Conservation (phyloP, 2,888 invertebrate genomes). For the Boloria selene region DNA sequence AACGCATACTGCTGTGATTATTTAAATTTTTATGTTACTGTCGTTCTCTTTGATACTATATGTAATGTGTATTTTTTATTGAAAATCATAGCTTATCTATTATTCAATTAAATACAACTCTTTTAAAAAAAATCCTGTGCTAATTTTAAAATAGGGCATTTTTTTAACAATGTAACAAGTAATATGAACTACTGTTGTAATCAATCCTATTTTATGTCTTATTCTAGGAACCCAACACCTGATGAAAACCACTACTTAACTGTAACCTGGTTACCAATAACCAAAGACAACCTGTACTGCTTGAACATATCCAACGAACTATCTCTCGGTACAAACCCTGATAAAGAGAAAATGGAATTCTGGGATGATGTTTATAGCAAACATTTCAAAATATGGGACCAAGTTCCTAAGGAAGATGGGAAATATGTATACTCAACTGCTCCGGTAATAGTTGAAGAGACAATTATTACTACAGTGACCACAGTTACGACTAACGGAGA, state of each 20-base stretch:
- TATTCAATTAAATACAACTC: neutral
- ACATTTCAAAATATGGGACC: conserved; percentile 69
- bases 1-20: too few species aligned
- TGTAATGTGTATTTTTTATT: too few species aligned
- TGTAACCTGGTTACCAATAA: conserved; percentile 69
- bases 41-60: too few species aligned
- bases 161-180: too few species aligned
- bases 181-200: neutral
- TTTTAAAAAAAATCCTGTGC: neutral
- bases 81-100: too few species aligned
- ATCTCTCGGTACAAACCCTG: conserved; percentile 57
- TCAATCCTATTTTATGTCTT: conserved; percentile 14
- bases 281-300: conserved; percentile 64
- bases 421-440: conserved; percentile 33
- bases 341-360: conserved; percentile 70
- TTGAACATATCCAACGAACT: conserved; percentile 63
- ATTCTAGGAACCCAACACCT: conserved; percentile 72
- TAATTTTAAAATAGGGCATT: too few species aligned
- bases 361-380: conserved; percentile 71
- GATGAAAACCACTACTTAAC: conserved; percentile 69
- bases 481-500: conserved; percentile 21
- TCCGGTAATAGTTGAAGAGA: conserved; percentile 41
- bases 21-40: too few species aligned
- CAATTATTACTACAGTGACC: conserved; percentile 37
- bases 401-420: conserved; percentile 47